Conservation (phyloP, 2,888 invertebrate genomes). For the Spilosoma lubricipeda region DNA sequence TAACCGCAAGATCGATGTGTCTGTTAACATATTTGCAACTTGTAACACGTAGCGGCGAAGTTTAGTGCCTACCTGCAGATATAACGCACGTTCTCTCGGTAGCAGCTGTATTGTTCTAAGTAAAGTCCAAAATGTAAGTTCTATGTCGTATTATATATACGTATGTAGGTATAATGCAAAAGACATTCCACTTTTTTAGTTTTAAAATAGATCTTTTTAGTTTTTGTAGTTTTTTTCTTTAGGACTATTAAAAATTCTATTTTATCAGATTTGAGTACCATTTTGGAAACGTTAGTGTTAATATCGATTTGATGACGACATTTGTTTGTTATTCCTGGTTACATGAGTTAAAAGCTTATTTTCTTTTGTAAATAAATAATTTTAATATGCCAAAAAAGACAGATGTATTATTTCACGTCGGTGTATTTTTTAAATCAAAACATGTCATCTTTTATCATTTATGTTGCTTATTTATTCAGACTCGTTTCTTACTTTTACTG, state of each 20-base stretch:
- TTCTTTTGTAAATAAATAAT: too few species aligned
- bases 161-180: constrained; percentile 10
- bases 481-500: background rate
- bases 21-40: constrained; percentile 61
- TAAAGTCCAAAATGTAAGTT: constrained; percentile 30
- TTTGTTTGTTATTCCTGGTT: too few species aligned
- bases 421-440: background rate
- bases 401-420: background rate
- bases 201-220: constrained; percentile 28
- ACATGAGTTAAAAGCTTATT: too few species aligned
- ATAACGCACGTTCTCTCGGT: constrained; percentile 31
- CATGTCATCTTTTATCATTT: background rate
- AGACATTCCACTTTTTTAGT: constrained; percentile 31
- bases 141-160: too few species aligned
- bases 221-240: too few species aligned
- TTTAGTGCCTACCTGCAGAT: constrained; percentile 40
- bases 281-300: too few species aligned
- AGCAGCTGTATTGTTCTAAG: constrained; percentile 48
- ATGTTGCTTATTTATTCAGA: background rate
- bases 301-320: too few species aligned
- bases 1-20: constrained; percentile 65
- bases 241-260: too few species aligned
- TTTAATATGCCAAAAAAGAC: constrained; percentile 28
- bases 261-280: too few species aligned
- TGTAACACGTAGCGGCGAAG: constrained; percentile 40